A percentile compares a stretch with the other conserved stretches of the same genome.
Conservation (phyloP, 2,113 vertebrate genomes). For the Podilymbus podiceps region DNA sequence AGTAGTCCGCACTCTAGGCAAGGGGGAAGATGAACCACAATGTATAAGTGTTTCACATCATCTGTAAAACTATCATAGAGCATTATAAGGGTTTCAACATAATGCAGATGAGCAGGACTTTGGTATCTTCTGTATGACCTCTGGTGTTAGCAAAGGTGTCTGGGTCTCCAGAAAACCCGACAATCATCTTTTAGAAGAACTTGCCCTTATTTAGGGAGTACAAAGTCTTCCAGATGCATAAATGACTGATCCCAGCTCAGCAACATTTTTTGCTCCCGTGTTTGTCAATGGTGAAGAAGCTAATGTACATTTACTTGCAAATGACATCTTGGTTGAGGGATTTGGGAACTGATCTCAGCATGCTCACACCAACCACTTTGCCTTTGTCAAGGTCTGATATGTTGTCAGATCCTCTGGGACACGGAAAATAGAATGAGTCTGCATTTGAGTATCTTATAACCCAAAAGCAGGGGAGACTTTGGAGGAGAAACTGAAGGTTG, state of each 20-base stretch:
- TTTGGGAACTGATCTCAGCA: background rate
- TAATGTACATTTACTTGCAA: background rate
- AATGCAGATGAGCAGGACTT: background rate
- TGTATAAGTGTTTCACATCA: background rate
- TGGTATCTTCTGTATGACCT: background rate
- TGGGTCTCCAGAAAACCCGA: background rate
- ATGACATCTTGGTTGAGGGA: background rate
- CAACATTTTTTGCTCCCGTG: background rate
- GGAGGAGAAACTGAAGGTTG: background rate
- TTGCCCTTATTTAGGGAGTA: background rate
- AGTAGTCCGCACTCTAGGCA: background rate
- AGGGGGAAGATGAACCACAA: background rate
- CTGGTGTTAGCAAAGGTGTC: background rate
- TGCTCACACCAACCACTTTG: background rate
- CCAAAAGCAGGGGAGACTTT: background rate
- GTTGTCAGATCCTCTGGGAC: background rate
- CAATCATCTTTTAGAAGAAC: background rate
- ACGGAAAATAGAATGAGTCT: background rate
- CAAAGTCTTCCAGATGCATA: background rate
- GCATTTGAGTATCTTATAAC: background rate
- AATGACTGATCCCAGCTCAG: background rate
- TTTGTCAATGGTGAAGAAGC: background rate
- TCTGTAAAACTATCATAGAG: background rate
- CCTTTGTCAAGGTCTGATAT: background rate
- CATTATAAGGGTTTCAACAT: background rate